Base-by-base conservation (phyloP, 2,888 invertebrate species). In the Morinoia aosen region DNA sequence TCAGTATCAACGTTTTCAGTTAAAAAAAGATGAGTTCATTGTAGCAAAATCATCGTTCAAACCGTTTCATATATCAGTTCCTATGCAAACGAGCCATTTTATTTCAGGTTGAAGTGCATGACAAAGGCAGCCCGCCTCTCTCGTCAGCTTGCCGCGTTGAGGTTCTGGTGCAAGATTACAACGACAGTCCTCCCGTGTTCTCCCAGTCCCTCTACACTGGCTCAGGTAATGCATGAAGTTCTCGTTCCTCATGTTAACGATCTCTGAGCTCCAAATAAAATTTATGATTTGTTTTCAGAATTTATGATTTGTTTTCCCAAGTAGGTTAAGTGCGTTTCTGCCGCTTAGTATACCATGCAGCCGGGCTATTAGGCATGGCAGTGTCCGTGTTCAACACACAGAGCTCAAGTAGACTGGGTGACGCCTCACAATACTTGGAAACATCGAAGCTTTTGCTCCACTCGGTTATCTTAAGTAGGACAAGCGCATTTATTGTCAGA, bases 171-270 rank as follows among this genome's bases (percentile, higher is more conserved):
- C 97, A 98, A 3, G 99, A 99, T 97, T 98, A 98, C 0, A 99
- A 99, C 97, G 99, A 99, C 97, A 99, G 99, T 97, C 98, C 99
- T 48, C 99, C 99, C 14, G 97, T 98, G 76, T 99, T 99, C 97
- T 98, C 98, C 0, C 98, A 98, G 97, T 97, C 97, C 16, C 98
- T 99, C 97, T 99, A 99, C 88, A 95, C 95, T n/a, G 95, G 96
- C 19, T 95, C 98, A 19, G 97, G 97, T 97, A 97, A 96, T 96
- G 10, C 40, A n/a, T 57, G 16, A 58, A 39, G 39, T 2, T 90
- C 90, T 90, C 48, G 19, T 56, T 57, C 48, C 19, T 94, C 14
- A 57, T 11, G 58, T 39, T 57, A 58, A 57, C n/a, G 19, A 58
- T 39, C 7, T 94, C 0, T 10, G 33, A 76, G 76, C 25, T 76